phyloP scores from a whole-genome alignment of 2,888 invertebrate genomes.

The Rhorus exstirpatorius region DNA sequence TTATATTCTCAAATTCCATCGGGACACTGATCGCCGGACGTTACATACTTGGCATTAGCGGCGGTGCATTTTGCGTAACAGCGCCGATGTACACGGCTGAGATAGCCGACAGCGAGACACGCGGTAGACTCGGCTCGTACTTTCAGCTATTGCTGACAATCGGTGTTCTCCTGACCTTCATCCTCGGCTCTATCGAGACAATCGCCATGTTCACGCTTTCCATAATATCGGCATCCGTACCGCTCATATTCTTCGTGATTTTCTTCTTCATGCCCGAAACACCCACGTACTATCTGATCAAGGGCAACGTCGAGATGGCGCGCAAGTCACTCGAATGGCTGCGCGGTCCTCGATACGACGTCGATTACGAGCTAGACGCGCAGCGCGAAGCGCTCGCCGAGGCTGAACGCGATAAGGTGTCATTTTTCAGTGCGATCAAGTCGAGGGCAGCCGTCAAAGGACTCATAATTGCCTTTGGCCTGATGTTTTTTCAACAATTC shows the following conservation, averaged over 20 bases:
- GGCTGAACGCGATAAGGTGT: conserved; percentile 87
- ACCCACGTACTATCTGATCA: conserved; percentile 91
- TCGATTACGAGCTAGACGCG: conserved; percentile 89
- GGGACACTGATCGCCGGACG: conserved; percentile 90
- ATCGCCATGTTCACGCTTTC: conserved; percentile 88
- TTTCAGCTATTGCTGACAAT: conserved; percentile 95
- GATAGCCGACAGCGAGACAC: conserved; percentile 93
- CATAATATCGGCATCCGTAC: conserved; percentile 89
- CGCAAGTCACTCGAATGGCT: conserved; percentile 90
- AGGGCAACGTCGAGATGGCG: conserved; percentile 90
- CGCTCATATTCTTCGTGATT: conserved; percentile 90
- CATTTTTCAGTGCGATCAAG: conserved; percentile 88
- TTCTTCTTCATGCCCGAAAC: conserved; percentile 96
- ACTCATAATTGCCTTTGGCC: conserved; percentile 91
- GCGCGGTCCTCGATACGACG: conserved; percentile 91
- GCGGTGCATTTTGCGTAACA: conserved; percentile 94
- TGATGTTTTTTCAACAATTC: conserved; percentile 97
- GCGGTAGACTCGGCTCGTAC: conserved; percentile 94
- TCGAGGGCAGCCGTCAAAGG: conserved; percentile 90
- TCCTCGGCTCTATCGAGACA: conserved; percentile 88
- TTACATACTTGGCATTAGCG: conserved; percentile 91
- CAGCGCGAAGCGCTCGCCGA: conserved; percentile 88
- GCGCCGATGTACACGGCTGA: conserved; percentile 95
- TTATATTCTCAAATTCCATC: conserved; percentile 90
- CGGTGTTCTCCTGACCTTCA: conserved; percentile 93